Evolutionary conservation across 2,113 vertebrate genomes (phyloP), one percentile per base, ranked within the genome.

Genomic region (Thunnus thynnus): DNA sequence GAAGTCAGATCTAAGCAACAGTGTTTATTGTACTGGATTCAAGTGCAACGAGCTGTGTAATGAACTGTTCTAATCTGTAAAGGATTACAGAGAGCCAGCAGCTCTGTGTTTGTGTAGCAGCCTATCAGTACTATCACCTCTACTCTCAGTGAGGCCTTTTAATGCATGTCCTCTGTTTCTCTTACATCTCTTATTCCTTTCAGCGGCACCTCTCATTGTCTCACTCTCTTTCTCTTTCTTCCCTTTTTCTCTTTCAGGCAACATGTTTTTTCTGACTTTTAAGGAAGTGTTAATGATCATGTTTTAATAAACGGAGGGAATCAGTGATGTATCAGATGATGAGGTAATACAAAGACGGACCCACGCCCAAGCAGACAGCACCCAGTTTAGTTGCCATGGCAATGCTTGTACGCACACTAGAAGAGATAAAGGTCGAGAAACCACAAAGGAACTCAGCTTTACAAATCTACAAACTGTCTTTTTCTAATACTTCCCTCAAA

Each of bases 371-470:
- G 62, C 68, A 82, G 83, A 77, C 68, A 63, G 87, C 73, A 13
- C 74, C 84, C 55, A 27, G 20, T 46, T 44, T 5, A 32, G 92
- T 93, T 94, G 88, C 89, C 86, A 90, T 92, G 88, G 83, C 76
- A 62, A 93, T 72, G 36, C 52, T 62, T 55, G 69, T 41, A 54
- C 4, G 22, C 55, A 64, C n/a, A 72, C 58, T 78, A 32, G 62
- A 73, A 68, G 52, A 88, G 88, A 85, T 88, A 90, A 94, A 94
- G 91, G 92, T 93, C 91, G 91, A 86, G 84, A 74, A 64, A 80
- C 72, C 73, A 80, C 83, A 80, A 70, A 78, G 74, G 76, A 82
- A 56, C 83, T 72, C 22, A 63, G 70, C 58, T 78, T 75, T 56
- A 63, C 52, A 72, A 71, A 76, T 80, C 73, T 76, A 58, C 30